phyloP scores from a whole-genome alignment of 2,888 invertebrate genomes.

The Meloe dianella region DNA sequence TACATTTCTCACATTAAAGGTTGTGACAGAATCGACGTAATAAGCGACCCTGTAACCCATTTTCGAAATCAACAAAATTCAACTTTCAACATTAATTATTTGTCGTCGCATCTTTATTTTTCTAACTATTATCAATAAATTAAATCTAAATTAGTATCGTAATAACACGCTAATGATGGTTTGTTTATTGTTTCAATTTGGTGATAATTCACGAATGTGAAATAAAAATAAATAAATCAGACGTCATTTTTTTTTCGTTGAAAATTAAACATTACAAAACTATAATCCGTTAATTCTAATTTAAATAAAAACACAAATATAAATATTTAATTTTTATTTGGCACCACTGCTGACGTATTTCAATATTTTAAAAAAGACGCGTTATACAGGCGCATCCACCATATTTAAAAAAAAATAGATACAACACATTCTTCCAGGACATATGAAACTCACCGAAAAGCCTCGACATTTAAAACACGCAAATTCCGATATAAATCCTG shows the following conservation, averaged over 20 bases:
- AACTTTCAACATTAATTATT: no score
- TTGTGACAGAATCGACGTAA: slow-evolving; percentile 23
- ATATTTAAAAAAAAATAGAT: neutral
- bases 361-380: neutral
- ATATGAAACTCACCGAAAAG: slow-evolving; percentile 51
- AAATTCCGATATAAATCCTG: slow-evolving; percentile 57
- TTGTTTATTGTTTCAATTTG: no score
- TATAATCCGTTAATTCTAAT: neutral
- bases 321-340: neutral
- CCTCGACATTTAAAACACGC: slow-evolving; percentile 54
- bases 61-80: slow-evolving; percentile 18
- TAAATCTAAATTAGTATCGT: no score
- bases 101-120: neutral
- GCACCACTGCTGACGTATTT: neutral
- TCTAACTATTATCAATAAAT: neutral
- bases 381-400: neutral
- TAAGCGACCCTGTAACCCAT: slow-evolving; percentile 27
- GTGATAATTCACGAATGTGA: no score
- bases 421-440: neutral
- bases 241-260: slow-evolving; percentile 18
- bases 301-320: neutral
- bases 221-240: no score
- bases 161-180: no score
- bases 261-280: neutral
- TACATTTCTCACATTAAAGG: slow-evolving; percentile 6